These are phyloP conservation scores for Cepphus grylle DNA, from an alignment of 2,113 vertebrate genomes.

Conservation along the genomic window DNA sequence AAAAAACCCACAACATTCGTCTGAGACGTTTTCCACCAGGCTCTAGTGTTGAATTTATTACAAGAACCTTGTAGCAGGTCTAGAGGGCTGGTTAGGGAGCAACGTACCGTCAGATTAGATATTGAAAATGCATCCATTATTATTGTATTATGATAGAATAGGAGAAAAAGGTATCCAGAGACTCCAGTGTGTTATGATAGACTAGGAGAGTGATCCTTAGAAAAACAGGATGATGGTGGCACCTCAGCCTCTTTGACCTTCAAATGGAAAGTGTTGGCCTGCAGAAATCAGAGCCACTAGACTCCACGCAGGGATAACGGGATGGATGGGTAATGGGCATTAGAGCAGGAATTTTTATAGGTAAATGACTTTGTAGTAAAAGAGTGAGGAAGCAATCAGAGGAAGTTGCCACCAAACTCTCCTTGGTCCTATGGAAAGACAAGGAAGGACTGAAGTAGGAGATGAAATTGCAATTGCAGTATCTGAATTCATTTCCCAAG, in stretches of 20 bases:
- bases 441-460: neutral
- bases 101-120: neutral
- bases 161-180: neutral
- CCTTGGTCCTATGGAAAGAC: neutral
- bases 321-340: accelerated
- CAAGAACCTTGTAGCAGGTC: neutral
- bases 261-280: neutral
- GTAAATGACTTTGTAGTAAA: neutral
- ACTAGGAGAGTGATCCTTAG: neutral
- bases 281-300: neutral
- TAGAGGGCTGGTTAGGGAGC: neutral
- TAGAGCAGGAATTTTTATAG: neutral
- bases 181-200: neutral
- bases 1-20: neutral
- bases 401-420: neutral
- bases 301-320: neutral
- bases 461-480: neutral
- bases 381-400: neutral
- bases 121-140: neutral
- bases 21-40: accelerated
- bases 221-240: neutral
- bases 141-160: neutral
- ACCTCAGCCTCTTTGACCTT: neutral
- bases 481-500: neutral
- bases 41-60: neutral